Percentiles rank a stretch among this genome's conserved stretches.
Conservation (phyloP, 2,797 vertebrate genomes). For the Lacerta agilis region DNA sequence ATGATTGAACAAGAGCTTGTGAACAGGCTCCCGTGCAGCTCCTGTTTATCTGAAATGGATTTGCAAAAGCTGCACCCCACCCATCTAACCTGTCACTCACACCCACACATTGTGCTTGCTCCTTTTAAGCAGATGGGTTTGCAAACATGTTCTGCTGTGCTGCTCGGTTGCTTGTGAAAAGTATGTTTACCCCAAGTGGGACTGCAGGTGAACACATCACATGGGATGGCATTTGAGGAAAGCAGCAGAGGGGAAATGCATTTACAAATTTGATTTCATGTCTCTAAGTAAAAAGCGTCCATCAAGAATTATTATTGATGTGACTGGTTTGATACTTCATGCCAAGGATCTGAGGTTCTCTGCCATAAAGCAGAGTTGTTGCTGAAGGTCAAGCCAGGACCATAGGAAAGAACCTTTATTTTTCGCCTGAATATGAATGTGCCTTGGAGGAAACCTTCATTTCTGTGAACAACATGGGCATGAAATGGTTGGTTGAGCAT, state of each 20-base stretch:
- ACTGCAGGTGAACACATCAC: not conserved
- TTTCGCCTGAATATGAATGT: not conserved
- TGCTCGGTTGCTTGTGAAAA: not conserved
- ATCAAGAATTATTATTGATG: not conserved
- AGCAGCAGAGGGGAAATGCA: not conserved
- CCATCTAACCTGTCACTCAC: too few relatives aligned
- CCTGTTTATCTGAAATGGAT: not conserved
- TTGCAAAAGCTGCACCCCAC: not conserved
- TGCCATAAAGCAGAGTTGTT: not conserved
- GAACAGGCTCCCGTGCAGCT: not conserved
- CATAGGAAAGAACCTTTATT: not conserved
- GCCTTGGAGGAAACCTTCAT: not conserved
- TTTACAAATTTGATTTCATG: not conserved
- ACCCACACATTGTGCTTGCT: too few relatives aligned
- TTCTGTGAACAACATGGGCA: not conserved
- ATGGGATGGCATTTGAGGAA: not conserved
- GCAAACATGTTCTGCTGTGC: not conserved
- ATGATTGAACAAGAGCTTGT: too few relatives aligned
- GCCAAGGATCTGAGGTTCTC: not conserved
- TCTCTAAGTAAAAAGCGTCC: not conserved
- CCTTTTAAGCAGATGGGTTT: too few relatives aligned
- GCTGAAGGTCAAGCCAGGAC: not conserved
- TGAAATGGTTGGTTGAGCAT: not conserved
- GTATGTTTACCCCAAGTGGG: not conserved
- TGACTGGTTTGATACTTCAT: not conserved